These are phyloP conservation scores for Morelia viridis DNA, from an alignment of 2,797 vertebrate genomes.

Conservation along the genomic window DNA sequence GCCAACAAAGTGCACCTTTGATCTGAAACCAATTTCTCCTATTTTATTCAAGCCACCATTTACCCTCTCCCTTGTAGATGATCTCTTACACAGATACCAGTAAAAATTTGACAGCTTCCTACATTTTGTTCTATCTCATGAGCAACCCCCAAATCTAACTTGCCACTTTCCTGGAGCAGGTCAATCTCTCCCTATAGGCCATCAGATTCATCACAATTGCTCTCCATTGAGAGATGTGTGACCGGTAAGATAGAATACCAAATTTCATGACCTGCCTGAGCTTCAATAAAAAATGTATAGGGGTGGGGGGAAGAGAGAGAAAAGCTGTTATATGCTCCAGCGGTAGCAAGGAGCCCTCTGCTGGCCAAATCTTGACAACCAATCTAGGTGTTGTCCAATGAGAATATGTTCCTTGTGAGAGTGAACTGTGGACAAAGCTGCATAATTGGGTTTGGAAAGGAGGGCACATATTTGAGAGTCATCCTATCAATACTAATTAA, in stretches of 20 bases:
- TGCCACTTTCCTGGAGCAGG: background rate
- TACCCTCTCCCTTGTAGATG: background rate
- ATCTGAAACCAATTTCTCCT: background rate
- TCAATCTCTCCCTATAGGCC: background rate
- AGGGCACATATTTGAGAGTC: background rate
- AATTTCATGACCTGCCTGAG: background rate
- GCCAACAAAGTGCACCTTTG: background rate
- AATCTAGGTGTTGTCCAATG: background rate
- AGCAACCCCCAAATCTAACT: background rate
- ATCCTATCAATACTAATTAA: background rate
- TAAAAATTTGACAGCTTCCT: background rate
- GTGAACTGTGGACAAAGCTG: background rate
- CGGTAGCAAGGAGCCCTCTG: background rate
- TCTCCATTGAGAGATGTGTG: background rate
- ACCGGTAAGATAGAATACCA: background rate
- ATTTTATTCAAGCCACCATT: background rate
- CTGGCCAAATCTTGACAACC: background rate
- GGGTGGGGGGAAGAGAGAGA: fast-evolving
- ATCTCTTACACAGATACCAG: background rate
- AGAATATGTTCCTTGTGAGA: background rate
- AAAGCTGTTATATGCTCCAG: background rate
- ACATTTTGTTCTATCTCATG: background rate
- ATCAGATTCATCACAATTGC: background rate
- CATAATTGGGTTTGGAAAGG: slow-evolving; percentile 9
- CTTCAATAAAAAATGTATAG: background rate